Evolutionary conservation across 1,140 invertebrate genomes (phyloP), one percentile per base, ranked within the genome.

Genomic region (Eufriesea mexicana): DNA sequence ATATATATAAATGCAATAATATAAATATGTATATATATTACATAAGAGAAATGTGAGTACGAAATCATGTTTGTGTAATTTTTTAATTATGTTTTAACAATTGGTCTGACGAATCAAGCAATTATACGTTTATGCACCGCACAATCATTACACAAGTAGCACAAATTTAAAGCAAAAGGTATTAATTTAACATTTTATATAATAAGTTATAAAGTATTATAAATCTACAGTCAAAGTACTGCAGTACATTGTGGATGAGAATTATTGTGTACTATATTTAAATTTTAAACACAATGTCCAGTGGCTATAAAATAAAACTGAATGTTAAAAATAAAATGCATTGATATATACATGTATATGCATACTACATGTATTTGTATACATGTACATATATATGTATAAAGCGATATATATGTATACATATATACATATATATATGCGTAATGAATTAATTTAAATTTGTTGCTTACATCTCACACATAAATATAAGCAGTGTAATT

Each of bases 1-100:
- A 90, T 86, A 84, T 59, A 20, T 88, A 88, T 67, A 74, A 28
- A 62, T 57, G 83, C 83, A 87, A 87, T 83, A 83, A 89, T 35
- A 82, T 66, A 75, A 25, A 76, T 75, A 84, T 66, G 20, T 80
- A 83, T 75, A 79, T 73, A 70, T 71, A 85, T 73, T 78, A 25
- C 25, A 67, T 79, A 85, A 80, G 57, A 59, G 49, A 71, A 68
- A 82, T 59, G 55, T 75, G 59, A 75, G 57, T 82, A 42, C 57
- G 75, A 86, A 71, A 80, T 71, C 70, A 86, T 42, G 74, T 83
- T 80, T 89, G 76, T 68, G 49, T 84, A 87, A 73, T n/a, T 28
- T 72, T 83, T 66, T 10, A 45, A 66, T 85, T 79, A 75, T 70
- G 51, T 78, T 66, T 64, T 78, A 62, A 84, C 25, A 66, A 86